Conservation (phyloP, 2,113 vertebrate genomes). For the Alosa alosa region DNA sequence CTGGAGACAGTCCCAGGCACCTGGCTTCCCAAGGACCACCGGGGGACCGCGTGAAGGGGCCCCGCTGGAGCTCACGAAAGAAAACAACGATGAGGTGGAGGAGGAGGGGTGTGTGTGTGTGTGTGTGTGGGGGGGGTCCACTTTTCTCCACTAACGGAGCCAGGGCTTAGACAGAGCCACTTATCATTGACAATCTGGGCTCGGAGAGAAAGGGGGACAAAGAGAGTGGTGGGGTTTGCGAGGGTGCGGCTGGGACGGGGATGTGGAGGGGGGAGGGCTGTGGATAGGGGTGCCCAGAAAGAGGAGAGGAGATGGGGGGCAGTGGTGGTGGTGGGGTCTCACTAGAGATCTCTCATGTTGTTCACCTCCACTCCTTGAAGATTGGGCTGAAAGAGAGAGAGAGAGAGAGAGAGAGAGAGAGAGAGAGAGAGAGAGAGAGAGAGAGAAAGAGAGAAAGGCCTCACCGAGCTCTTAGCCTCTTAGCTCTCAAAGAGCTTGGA, state of each 20-base stretch:
- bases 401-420: background rate
- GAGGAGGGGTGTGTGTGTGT: background rate
- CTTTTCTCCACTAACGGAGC: constrained; percentile 29
- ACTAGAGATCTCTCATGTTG: background rate
- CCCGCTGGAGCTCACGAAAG: background rate
- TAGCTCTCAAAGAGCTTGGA: background rate
- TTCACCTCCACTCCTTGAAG: background rate
- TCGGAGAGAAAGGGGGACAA: background rate
- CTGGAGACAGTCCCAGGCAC: constrained; percentile 78
- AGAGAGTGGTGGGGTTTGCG: background rate
- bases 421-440: background rate
- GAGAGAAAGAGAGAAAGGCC: background rate
- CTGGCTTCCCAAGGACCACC: constrained; percentile 79
- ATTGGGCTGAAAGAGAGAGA: background rate
- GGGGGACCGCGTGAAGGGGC: constrained; percentile 46
- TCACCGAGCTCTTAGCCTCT: background rate
- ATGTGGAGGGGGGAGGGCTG: background rate
- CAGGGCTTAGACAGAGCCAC: constrained; percentile 25
- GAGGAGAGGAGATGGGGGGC: background rate
- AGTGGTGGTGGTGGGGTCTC: constrained; percentile 21
- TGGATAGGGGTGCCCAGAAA: constrained; percentile 13
- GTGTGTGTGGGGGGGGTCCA: constrained; percentile 1
- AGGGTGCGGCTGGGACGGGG: background rate
- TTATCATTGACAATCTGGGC: constrained; percentile 38
- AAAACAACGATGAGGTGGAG: background rate